Base-by-base conservation (phyloP, 2,797 vertebrate species). In the Siniperca undulata region DNA sequence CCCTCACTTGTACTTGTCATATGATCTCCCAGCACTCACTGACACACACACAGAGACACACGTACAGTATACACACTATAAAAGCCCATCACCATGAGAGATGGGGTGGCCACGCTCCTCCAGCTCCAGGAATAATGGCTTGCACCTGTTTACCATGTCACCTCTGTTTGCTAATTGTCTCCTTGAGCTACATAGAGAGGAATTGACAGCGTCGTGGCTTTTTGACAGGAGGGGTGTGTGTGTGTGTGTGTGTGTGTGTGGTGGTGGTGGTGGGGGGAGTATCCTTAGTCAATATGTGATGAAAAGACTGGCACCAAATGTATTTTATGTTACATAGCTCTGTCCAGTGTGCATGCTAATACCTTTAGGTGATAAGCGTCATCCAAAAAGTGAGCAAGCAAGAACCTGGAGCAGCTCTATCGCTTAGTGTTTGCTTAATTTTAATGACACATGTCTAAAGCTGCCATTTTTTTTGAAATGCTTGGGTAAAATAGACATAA, bases 161-260 rank as follows among this genome's bases (percentile, higher is more conserved):
- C 97, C 97, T 97, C 97, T 97, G 97, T 97, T 97, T 97, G 97
- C 97, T 98, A 98, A 99, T 97, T 98, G 97, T 98, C 97, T 99
- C 97, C 97, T 98, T 97, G 97, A 98, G 97, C 97, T 97, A 96
- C 97, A 80, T 27, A 94, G 97, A 96, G 96, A 91, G 92, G 96
- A 97, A 96, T 96, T 97, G 97, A 97, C 97, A 96, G 96, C 96
- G 93, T 96, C 94, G 97, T 96, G 93, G 97, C 92, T 97, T 91
- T 97, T 95, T 98, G 97, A 98, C 98, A 98, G 96, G 96, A 93
- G 92, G 27, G 8, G 42, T 77, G 66, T 27, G 38, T 19, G 62
- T 30, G 53, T 19, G 36, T 22, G 60, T 53, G 72, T 27, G 27
- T 6, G 27, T 60, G 16, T 34, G 13, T 24, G 7, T 55, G 10